phyloP scores from a whole-genome alignment of 2,888 invertebrate species.

The Trichogramma dendrolimi region DNA sequence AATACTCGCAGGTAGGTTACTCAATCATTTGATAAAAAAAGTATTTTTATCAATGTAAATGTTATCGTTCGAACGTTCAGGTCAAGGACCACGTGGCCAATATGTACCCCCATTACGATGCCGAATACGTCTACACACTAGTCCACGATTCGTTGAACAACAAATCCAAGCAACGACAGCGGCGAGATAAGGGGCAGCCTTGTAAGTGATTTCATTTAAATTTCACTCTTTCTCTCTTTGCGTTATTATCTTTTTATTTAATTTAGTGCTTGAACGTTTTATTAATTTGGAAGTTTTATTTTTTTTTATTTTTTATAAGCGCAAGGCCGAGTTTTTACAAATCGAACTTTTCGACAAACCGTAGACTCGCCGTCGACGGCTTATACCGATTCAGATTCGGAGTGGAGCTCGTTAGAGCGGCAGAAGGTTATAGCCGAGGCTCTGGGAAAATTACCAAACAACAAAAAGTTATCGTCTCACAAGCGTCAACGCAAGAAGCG shows the following conservation, averaged over 20 bases:
- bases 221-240: background rate
- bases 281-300: constrained; percentile 12
- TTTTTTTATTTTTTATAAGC: constrained; percentile 16
- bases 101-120: constrained; percentile 56
- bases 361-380: constrained; percentile 52
- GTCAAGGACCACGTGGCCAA: constrained; percentile 61
- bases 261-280: constrained; percentile 4
- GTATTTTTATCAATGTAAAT: no score
- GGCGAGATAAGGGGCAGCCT: constrained; percentile 61
- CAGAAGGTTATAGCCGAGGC: constrained; percentile 60
- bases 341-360: background rate
- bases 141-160: constrained; percentile 64
- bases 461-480: constrained; percentile 65
- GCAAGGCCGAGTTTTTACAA: background rate
- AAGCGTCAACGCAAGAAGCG: constrained; percentile 71
- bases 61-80: background rate
- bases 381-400: constrained; percentile 87
- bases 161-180: constrained; percentile 60
- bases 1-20: constrained; percentile 61
- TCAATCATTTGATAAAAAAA: no score
- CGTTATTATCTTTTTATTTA: constrained; percentile 1
- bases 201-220: constrained; percentile 51
- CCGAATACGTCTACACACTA: constrained; percentile 65
- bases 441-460: constrained; percentile 64
- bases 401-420: constrained; percentile 72